Percentiles rank a stretch among this genome's conserved stretches.
Conservation (phyloP, 1,140 invertebrate genomes). For the Liolophura sinensis region DNA sequence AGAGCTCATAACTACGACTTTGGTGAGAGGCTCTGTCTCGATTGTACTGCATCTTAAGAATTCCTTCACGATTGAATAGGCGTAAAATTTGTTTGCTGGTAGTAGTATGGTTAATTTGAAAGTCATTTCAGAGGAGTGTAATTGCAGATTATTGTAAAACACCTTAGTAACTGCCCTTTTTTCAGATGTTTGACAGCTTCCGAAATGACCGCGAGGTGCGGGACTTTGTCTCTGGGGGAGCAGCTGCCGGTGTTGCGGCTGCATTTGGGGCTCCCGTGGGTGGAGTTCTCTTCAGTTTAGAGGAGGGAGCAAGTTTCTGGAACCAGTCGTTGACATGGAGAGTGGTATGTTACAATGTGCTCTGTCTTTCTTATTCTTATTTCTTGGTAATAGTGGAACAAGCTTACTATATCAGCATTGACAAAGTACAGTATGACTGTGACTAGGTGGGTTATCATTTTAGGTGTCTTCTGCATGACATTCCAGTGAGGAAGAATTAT, state of each 20-base stretch:
- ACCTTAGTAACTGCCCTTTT: not conserved
- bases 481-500: too few relatives aligned
- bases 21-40: too few relatives aligned
- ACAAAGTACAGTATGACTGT: too few relatives aligned
- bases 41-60: too few relatives aligned
- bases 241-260: constrained; percentile 91
- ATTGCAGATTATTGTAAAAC: too few relatives aligned
- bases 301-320: constrained; percentile 99
- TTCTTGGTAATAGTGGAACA: not conserved
- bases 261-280: constrained; percentile 97
- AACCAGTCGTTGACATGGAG: constrained; percentile 97
- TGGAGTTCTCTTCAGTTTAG: constrained; percentile 95
- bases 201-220: constrained; percentile 90
- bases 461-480: too few relatives aligned
- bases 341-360: constrained; percentile 65
- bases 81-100: too few relatives aligned
- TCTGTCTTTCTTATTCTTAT: not conserved
- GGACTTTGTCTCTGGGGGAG: constrained; percentile 97
- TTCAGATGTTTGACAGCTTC: constrained; percentile 76
- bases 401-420: not conserved
- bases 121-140: too few relatives aligned
- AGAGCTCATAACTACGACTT: too few relatives aligned
- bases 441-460: too few relatives aligned
- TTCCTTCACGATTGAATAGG: too few relatives aligned
- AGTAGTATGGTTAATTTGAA: too few relatives aligned